A percentile compares a stretch with the other conserved stretches of the same genome.
Conservation (phyloP, 2,797 vertebrate species). For the Chloroceryle amazona region DNA sequence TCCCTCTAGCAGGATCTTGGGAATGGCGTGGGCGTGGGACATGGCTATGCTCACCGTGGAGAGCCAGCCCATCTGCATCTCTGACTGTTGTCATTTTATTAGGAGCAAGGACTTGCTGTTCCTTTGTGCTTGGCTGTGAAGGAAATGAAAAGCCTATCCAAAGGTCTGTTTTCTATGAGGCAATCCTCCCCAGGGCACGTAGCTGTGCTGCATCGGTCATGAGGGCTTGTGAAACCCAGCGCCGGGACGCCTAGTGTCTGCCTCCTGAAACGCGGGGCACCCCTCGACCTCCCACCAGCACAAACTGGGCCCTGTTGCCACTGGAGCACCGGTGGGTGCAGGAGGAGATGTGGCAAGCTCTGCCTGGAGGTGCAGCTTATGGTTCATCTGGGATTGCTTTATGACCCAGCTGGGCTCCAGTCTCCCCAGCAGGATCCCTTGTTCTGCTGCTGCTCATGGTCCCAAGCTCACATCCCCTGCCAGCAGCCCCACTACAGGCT, state of each 20-base stretch:
- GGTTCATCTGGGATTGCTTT: neutral
- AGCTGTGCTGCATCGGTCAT: conserved; percentile 38
- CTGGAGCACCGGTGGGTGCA: neutral
- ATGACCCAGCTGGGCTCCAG: neutral
- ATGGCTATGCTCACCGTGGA: fast-evolving
- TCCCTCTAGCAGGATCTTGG: neutral
- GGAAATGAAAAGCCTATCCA: conserved; percentile 66
- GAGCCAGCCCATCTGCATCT: neutral
- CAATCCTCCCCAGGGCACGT: conserved; percentile 53
- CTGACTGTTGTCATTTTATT: conserved; percentile 39
- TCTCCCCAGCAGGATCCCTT: neutral
- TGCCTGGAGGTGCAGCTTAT: neutral
- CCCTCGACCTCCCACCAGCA: fast-evolving
- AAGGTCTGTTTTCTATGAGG: conserved; percentile 64
- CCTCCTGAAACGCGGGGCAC: neutral
- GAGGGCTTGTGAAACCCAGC: conserved; percentile 43
- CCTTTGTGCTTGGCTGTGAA: conserved; percentile 34
- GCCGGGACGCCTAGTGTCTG: neutral
- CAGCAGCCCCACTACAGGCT: neutral
- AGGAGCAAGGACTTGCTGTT: conserved; percentile 40
- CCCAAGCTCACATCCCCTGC: fast-evolving
- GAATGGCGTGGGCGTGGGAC: neutral
- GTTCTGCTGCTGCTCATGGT: fast-evolving
- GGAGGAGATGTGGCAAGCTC: neutral
- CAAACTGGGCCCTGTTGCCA: neutral